Evolutionary conservation across 2,888 invertebrate genomes (phyloP), one percentile per base, ranked within the genome.

Genomic region (Phyllotreta cruciferae): DNA sequence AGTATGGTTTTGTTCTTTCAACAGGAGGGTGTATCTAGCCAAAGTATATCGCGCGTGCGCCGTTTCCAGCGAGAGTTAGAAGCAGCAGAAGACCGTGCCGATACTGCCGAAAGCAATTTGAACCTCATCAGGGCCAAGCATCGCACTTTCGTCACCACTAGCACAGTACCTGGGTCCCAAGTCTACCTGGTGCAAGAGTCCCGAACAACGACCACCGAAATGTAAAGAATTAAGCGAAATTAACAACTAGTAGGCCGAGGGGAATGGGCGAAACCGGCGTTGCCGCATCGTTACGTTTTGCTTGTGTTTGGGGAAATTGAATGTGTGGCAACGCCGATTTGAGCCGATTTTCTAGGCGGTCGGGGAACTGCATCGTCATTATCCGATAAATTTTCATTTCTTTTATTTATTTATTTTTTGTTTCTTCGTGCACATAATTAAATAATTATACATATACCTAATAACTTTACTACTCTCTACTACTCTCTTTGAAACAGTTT

Each of bases 51-150:
- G 81, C 89, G 97, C 81, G 96, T 96, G 75, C 94, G 97, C 82
- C 91, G 96, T 84, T 97, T 97, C 96, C 97, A 98, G 84, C 91
- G 97, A 78, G 97, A 98, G 84, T 85, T 98, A 81, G 97, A 98
- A 82, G 96, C 97, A 57, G 97, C 97, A 73, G 97, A 98, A 83
- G 96, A 96, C 83, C 93, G 97, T 75, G 96, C 96, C 76, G 96
- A 97, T 78, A 88, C 88, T 75, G 96, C 96, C 75, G 96, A 97
- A 85, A 93, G 92, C 87, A 96, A 93, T 83, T 87, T 97, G 82
- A 90, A 92, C 76, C 86, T 97, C 83, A 96, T 97, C 86, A 92
- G 97, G 79, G 95, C 97, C 85, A 97, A 98, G 87, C 97, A 97
- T 87, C 95, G 97, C 86, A 94, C 95, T 82, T 96, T 96, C 85